Percentiles rank a stretch among this genome's conserved stretches.
Evolutionary conservation across 2,888 invertebrate species (phyloP).

Genomic region (Yponomeuta evonymella): DNA sequence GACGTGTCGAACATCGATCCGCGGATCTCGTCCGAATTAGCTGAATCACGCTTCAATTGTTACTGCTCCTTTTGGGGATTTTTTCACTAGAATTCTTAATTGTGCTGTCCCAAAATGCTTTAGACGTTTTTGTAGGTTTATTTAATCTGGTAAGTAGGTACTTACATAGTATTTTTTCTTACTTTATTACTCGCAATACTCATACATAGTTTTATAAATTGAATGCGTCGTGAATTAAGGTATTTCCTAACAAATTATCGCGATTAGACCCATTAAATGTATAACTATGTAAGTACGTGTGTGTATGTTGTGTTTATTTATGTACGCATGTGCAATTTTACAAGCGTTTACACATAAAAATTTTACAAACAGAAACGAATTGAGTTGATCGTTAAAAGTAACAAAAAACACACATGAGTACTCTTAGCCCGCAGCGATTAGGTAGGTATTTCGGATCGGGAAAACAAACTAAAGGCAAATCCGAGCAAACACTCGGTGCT

Average conservation of each 20-base stretch:
- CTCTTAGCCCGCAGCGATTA: slow-evolving; percentile 5
- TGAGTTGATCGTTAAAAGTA: not conserved
- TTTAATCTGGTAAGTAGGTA: too few relatives aligned
- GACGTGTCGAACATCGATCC: slow-evolving; percentile 19
- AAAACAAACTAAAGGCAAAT: slow-evolving; percentile 23
- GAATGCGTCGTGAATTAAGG: too few relatives aligned
- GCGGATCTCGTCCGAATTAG: slow-evolving; percentile 12
- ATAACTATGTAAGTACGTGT: too few relatives aligned
- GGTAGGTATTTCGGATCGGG: not conserved
- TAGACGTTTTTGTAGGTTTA: not conserved
- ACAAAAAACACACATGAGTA: not conserved
- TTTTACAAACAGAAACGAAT: not conserved
- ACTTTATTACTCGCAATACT: too few relatives aligned
- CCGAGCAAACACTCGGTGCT: slow-evolving; percentile 31
- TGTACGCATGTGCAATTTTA: too few relatives aligned
- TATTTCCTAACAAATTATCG: too few relatives aligned
- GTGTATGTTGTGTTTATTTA: too few relatives aligned
- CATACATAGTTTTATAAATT: too few relatives aligned
- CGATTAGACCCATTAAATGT: too few relatives aligned
- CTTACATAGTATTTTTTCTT: too few relatives aligned
- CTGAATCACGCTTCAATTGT: not conserved
- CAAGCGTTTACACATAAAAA: too few relatives aligned
- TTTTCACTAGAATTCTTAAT: not conserved
- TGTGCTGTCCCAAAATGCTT: not conserved
- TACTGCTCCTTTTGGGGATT: not conserved